These are phyloP conservation scores for Bombus sylvicola DNA, from an alignment of 1,140 invertebrate species.

Conservation along the genomic window DNA sequence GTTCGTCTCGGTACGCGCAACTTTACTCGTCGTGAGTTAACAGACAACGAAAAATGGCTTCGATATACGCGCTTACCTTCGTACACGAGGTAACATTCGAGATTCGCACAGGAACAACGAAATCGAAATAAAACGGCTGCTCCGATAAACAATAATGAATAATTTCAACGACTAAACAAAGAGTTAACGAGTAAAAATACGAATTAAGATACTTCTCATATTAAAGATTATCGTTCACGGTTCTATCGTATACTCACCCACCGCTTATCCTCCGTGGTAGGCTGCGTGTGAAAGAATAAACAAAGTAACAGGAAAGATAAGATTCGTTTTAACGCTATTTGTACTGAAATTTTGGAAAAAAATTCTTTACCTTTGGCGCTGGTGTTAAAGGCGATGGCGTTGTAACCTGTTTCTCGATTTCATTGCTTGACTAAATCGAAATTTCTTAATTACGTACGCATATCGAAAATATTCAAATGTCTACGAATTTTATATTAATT, in stretches of 20 bases:
- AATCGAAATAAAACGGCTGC: not conserved
- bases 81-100: too few relatives aligned
- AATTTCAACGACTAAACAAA: not conserved
- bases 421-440: conserved; percentile 72
- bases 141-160: too few relatives aligned
- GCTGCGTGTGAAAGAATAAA: conserved; percentile 62
- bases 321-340: not conserved
- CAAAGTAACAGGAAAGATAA: conserved; percentile 23
- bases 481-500: not conserved
- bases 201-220: not conserved
- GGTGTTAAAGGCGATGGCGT: conserved; percentile 75
- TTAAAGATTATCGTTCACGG: not conserved
- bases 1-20: not conserved
- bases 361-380: conserved; percentile 28
- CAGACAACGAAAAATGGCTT: too few relatives aligned
- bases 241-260: conserved; percentile 63
- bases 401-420: conserved; percentile 74
- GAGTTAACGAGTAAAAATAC: not conserved
- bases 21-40: not conserved
- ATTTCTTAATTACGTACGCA: conserved; percentile 48
- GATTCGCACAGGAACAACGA: not conserved
- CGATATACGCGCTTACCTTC: not conserved
- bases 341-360: not conserved
- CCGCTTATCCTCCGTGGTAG: conserved; percentile 64
- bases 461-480: not conserved